These are phyloP conservation scores for Sphaerophoria taeniata DNA, from an alignment of 2,888 invertebrate species.

Conservation along the genomic window DNA sequence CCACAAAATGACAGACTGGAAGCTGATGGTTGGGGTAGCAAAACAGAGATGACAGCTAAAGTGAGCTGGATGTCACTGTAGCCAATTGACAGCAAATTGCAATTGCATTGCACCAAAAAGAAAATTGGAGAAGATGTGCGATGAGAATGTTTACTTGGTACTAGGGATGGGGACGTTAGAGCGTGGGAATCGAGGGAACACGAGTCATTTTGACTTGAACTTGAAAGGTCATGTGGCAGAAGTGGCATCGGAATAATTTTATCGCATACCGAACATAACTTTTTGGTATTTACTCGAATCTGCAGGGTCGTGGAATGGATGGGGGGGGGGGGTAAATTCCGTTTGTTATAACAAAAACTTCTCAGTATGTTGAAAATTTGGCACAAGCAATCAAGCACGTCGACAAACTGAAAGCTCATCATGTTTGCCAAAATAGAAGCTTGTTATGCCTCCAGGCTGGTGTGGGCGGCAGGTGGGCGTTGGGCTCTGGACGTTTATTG, in stretches of 20 bases:
- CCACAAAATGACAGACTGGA: background rate
- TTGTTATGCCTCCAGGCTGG: background rate
- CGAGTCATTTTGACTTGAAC: constrained; percentile 54
- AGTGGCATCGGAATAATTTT: constrained; percentile 2
- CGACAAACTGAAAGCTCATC: background rate
- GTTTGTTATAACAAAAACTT: constrained; percentile 36
- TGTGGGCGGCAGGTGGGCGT: background rate
- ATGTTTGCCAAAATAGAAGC: background rate
- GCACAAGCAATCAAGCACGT: constrained; percentile 21
- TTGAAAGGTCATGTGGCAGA: constrained; percentile 51
- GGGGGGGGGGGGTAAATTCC: background rate
- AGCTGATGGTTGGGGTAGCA: background rate
- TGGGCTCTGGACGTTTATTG: background rate
- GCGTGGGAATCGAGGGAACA: background rate
- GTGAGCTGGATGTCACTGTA: constrained; percentile 4
- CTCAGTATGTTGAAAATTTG: constrained; percentile 38
- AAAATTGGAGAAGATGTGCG: background rate
- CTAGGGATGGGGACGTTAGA: background rate
- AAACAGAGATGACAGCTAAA: constrained; percentile 18
- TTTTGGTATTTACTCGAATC: background rate
- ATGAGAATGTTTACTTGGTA: background rate
- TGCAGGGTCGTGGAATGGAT: background rate
- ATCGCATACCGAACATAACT: constrained; percentile 25
- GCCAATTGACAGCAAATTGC: constrained; percentile 62
- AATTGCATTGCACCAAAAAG: constrained; percentile 67